Evolutionary conservation across 2,113 vertebrate species (phyloP), one percentile per base, ranked within the genome.

Genomic region (Camarhynchus parvulus): DNA sequence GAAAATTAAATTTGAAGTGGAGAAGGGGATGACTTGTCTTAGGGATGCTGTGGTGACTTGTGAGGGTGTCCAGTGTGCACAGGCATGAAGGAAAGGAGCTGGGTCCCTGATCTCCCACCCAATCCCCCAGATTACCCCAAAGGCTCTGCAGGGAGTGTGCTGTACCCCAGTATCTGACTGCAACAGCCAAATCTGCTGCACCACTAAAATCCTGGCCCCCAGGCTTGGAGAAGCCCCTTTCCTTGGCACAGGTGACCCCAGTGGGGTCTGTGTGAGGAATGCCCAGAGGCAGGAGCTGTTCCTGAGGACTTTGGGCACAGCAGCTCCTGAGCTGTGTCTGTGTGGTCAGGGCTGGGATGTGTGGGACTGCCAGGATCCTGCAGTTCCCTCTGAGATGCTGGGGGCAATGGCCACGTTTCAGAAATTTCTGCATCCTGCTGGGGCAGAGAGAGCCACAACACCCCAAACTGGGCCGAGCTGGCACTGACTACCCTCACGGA

Each of bases 111-210:
- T 4, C 4, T 6, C 1, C 20, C 1, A 0, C 5, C 73, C 16
- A 2, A 3, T 8, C 20, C 62, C 83, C 30, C 47, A 44, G 2
- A 39, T 21, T 2, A 16, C 8, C 6, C 0, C 53, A 5, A 10
- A 14, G 27, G 22, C 24, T 73, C 58, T 49, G 39, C 12, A 13
- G 72, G 89, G 49, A 24, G 14, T 2, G 37, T n/a, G 53, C 44
- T 50, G 47, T 13, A 1, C 13, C n/a, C 15, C 3, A 2, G 30
- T 33, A 7, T 9, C 17, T 0, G 7, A 4, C 15, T 6, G 7
- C 7, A 21, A 2, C 78, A 66, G 2, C 39, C 39, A 39, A 13
- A 39, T 39, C 39, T 39, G 39, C 39, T 39, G 39, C 39, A 15
- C 14, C 50, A 2, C 66, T 8, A 3, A 12, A 75, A 59, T 16